Evolutionary conservation across 2,797 vertebrate species (phyloP).

Genomic region (Cirrhinus mrigala): DNA sequence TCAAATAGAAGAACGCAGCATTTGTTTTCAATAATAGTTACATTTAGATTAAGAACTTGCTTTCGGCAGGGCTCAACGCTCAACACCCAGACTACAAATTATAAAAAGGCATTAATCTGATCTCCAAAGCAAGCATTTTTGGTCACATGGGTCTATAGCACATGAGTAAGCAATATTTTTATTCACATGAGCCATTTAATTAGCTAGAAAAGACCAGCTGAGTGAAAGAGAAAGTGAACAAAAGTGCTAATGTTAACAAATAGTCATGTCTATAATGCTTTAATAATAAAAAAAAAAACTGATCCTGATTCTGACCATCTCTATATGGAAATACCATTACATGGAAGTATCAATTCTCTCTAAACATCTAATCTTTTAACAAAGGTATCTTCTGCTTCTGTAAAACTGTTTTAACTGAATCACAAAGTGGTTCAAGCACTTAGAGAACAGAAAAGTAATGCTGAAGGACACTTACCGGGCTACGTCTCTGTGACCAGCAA

Average conservation of each 20-base stretch:
- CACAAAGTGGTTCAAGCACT: slow-evolving; percentile 3
- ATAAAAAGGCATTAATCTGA: slow-evolving; percentile 19
- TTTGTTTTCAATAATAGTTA: not conserved
- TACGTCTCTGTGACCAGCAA: slow-evolving; percentile 99
- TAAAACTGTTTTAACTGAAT: not conserved
- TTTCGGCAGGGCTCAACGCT: not conserved
- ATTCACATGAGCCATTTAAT: not conserved
- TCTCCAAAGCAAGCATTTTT: slow-evolving; percentile 10
- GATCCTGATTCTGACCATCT: not conserved
- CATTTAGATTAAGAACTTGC: not conserved
- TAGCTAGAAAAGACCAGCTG: not conserved
- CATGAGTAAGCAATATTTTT: not conserved
- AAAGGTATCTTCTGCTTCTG: not conserved
- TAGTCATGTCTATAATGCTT: not conserved
- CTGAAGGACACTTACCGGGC: slow-evolving; percentile 89
- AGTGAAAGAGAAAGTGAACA: not conserved
- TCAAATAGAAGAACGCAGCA: not conserved
- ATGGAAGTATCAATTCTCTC: not conserved
- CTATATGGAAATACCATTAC: not conserved
- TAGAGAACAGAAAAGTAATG: not conserved
- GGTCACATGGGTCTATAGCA: not conserved
- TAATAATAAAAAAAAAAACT: not conserved
- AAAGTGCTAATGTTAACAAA: not conserved
- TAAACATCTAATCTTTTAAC: not conserved
- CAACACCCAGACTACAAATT: not conserved